A percentile compares a stretch with the other conserved stretches of the same genome.
These are phyloP conservation scores for Hippopotamus amphibius DNA, from an alignment of 2,113 vertebrate genomes.

Conservation along the genomic window DNA sequence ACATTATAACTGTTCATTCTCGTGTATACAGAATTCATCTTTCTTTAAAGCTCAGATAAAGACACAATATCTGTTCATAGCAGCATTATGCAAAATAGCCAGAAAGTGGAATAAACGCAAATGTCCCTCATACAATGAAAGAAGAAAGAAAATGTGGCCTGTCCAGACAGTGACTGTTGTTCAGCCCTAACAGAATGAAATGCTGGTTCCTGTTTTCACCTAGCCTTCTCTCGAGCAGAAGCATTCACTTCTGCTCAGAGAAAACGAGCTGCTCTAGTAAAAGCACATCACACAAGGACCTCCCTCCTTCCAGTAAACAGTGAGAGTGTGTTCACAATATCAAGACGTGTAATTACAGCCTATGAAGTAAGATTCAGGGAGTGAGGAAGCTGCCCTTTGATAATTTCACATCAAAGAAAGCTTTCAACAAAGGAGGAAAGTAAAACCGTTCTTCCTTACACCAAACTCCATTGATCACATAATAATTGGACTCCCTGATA, in stretches of 20 bases:
- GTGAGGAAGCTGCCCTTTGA: background rate
- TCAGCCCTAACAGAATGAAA: background rate
- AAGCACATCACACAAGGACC: background rate
- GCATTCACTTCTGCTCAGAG: background rate
- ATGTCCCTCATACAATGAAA: background rate
- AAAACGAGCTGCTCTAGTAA: background rate
- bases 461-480: background rate
- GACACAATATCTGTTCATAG: background rate
- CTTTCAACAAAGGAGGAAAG: background rate
- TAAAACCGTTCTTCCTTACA: background rate
- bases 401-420: background rate
- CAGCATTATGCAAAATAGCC: background rate
- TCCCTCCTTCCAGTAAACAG: background rate
- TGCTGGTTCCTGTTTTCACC: accelerated
- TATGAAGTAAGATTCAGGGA: background rate
- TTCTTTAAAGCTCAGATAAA: background rate
- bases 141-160: background rate
- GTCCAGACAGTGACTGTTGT: background rate
- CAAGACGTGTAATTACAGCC: background rate
- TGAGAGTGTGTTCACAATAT: background rate
- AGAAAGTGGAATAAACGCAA: background rate
- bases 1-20: background rate
- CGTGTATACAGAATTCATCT: background rate
- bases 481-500: background rate
- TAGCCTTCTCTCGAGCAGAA: background rate